Conservation (phyloP, 2,888 invertebrate species). For the Tetheella fluctuosa region DNA sequence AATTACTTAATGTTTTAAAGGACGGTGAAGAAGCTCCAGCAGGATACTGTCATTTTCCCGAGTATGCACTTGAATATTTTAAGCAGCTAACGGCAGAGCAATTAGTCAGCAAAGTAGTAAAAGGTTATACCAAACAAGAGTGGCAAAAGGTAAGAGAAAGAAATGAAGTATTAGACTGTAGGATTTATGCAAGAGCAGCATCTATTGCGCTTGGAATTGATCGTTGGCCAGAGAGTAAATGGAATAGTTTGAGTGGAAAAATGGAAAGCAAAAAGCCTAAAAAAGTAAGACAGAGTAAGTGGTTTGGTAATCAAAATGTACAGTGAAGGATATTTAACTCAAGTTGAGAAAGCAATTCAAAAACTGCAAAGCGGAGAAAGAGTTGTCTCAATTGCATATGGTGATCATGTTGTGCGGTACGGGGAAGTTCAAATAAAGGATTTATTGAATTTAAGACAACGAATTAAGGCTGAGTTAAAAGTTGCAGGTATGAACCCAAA, state of each 20-base stretch:
- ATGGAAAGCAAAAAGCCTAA: conserved; percentile 17
- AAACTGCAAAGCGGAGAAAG: conserved; percentile 20
- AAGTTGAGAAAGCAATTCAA: conserved; percentile 20
- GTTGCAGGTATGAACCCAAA: conserved; percentile 14
- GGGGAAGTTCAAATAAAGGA: conserved; percentile 21
- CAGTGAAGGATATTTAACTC: conserved; percentile 19
- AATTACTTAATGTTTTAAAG: conserved; percentile 22
- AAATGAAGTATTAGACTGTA: conserved; percentile 19
- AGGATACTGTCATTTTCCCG: conserved; percentile 18
- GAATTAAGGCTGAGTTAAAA: conserved; percentile 17
- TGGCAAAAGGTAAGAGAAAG: conserved; percentile 21
- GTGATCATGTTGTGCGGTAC: conserved; percentile 18
- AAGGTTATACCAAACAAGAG: conserved; percentile 16
- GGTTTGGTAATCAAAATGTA: conserved; percentile 21
- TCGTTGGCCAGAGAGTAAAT: conserved; percentile 17
- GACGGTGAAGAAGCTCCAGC: conserved; percentile 15
- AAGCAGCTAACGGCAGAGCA: conserved; percentile 18
- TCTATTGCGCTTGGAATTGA: conserved; percentile 17
- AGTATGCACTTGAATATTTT: conserved; percentile 18
- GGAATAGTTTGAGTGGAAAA: conserved; percentile 19
- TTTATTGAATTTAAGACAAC: conserved; percentile 17
- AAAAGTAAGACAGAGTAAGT: conserved; percentile 18
- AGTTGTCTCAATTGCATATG: conserved; percentile 22
- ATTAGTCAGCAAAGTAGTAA: conserved; percentile 17
- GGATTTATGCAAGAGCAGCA: conserved; percentile 20